Evolutionary conservation across 1,140 invertebrate species (phyloP), one percentile per base, ranked within the genome.

Genomic region (Heterodera carotae): DNA sequence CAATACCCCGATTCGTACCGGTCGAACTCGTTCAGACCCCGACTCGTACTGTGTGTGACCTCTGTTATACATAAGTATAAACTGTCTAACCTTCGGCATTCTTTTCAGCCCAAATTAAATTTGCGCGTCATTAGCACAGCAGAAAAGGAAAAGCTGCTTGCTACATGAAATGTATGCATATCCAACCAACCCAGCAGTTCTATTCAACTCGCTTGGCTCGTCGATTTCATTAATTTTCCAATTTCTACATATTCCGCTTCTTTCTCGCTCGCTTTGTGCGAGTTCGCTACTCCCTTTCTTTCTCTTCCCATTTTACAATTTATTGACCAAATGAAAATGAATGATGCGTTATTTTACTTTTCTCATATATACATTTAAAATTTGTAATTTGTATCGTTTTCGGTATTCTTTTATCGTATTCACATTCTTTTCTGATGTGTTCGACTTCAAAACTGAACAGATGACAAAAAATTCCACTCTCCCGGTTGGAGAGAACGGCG

Each of bases 401-500:
- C n/a, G n/a, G n/a, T n/a, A n/a, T n/a, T n/a, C n/a, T n/a, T n/a
- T n/a, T n/a, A n/a, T n/a, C n/a, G n/a, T n/a, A n/a, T n/a, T n/a
- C n/a, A n/a, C n/a, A n/a, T n/a, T n/a, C n/a, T n/a, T 68, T 36
- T 68, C 15, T 34, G 18, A 67, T 67, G 39, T 18, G 66, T 43
- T 67, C 12, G 18, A 12, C 22, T 18, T 18, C 66, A 68, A 36
- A 43, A 1, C 15, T 22, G 4, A 1, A 68, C 22, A 68, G 66
- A 68, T 36, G 39, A 36, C 33, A 7, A 85, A 43, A 8, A 43
- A 73, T 69, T 70, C 59, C n/a, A n/a, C n/a, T 56, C 22, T 56
- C 34, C 39, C 72, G 39, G 8, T 69, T 53, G 43, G 27, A 36
- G 59, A 81, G 22, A 60, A 84, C 29, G 67, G 80, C 62, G 68